A percentile compares a stretch with the other conserved stretches of the same genome.
Evolutionary conservation across 2,797 vertebrate genomes (phyloP).

Genomic region (Falco novaeseelandiae): DNA sequence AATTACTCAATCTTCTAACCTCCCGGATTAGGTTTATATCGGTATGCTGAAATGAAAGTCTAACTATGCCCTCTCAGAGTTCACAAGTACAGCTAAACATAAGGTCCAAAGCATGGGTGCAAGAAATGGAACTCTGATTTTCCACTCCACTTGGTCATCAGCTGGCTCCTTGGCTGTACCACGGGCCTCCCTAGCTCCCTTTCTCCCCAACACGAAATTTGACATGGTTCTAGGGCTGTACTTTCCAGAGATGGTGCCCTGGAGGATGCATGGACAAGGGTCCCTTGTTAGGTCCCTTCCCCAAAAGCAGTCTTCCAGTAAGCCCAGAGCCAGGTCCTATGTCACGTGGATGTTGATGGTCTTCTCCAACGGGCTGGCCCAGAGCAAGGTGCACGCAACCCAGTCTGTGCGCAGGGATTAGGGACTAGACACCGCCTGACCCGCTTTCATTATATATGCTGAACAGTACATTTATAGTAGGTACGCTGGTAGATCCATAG

Average conservation of each 20-base stretch:
- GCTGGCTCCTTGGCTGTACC: background rate
- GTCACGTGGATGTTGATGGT: background rate
- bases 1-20: background rate
- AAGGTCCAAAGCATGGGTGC: background rate
- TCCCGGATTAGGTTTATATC: background rate
- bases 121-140: background rate
- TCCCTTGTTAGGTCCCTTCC: background rate
- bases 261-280: background rate
- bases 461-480: background rate
- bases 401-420: background rate
- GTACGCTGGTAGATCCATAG: background rate
- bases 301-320: fast-evolving
- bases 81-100: background rate
- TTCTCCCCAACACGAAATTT: background rate
- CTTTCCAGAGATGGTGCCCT: background rate
- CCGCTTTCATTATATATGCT: background rate
- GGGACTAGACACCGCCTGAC: background rate
- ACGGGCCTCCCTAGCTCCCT: background rate
- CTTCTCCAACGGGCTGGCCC: background rate
- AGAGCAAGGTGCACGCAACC: background rate
- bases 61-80: background rate
- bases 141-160: background rate
- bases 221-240: background rate
- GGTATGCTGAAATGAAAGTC: background rate
- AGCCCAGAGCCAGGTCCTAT: background rate